Conservation (phyloP, 2,797 vertebrate genomes). For the Heliangelus exortis region DNA sequence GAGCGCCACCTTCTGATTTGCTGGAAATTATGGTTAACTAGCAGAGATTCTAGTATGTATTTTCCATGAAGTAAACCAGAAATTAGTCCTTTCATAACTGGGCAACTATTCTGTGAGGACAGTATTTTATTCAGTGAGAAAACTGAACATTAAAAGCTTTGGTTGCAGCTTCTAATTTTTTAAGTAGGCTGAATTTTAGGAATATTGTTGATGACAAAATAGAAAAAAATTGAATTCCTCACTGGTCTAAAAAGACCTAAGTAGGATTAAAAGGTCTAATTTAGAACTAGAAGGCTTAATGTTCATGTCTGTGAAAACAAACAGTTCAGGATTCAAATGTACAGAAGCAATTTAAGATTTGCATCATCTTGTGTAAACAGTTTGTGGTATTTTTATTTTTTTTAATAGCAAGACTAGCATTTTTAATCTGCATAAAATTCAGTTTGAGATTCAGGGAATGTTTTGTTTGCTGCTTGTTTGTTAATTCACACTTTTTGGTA, state of each 20-base stretch:
- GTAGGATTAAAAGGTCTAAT: background rate
- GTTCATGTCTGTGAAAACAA: background rate
- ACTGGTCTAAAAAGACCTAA: background rate
- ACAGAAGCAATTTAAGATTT: background rate
- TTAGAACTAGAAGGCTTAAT: background rate
- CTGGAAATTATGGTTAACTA: background rate
- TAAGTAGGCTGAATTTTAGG: background rate
- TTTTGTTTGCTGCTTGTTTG: background rate
- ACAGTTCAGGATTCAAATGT: background rate
- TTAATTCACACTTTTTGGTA: background rate
- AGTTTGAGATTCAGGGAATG: background rate
- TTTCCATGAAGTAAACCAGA: background rate
- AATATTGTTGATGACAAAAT: background rate
- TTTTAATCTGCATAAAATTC: background rate
- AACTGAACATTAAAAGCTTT: background rate
- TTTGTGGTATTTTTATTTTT: no score
- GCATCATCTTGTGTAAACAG: background rate
- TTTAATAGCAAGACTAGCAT: background rate
- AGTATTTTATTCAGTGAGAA: background rate
- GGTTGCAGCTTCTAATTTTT: background rate
- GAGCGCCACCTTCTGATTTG: slow-evolving; percentile 33
- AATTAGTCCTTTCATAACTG: background rate
- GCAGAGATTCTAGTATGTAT: background rate
- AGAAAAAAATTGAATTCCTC: background rate
- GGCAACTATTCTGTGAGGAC: background rate